phyloP scores from a whole-genome alignment of 2,113 vertebrate genomes.

The Corynorhinus townsendii region DNA sequence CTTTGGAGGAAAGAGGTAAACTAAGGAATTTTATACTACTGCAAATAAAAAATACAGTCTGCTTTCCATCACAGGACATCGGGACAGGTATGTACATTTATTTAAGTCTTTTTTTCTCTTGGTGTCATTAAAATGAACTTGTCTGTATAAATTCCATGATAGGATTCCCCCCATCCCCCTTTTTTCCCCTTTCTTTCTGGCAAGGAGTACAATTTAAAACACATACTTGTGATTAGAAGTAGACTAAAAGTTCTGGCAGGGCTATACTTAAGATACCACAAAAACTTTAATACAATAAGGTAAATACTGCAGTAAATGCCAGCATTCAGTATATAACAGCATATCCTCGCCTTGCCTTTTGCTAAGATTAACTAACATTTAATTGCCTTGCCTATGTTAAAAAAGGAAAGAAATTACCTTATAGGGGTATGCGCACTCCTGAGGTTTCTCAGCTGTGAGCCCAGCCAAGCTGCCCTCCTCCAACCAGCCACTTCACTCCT shows the following conservation, averaged over 20 bases:
- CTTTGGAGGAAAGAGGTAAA: conserved; percentile 52
- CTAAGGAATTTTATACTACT: conserved; percentile 5
- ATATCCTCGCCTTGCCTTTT: conserved; percentile 31
- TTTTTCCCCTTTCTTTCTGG: not conserved
- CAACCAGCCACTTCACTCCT: conserved; percentile 2
- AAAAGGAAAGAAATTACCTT: conserved; percentile 76
- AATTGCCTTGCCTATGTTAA: conserved; percentile 67
- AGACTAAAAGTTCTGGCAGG: not conserved
- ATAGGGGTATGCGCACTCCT: conserved; percentile 75
- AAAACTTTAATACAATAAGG: conserved; percentile 29
- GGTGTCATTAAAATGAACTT: conserved; percentile 42
- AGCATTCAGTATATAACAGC: conserved; percentile 1
- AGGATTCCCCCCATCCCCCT: not conserved
- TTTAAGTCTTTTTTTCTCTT: not conserved
- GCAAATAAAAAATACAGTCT: conserved; percentile 33
- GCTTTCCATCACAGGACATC: not conserved
- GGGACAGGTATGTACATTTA: not conserved
- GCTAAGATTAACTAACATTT: conserved; percentile 64
- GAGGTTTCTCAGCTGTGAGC: conserved; percentile 59
- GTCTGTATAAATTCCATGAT: conserved; percentile 11
- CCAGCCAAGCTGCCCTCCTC: conserved; percentile 47
- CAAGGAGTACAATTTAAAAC: conserved; percentile 46
- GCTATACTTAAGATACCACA: conserved; percentile 35
- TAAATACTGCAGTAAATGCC: conserved; percentile 49
- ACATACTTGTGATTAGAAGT: conserved; percentile 5